Base-by-base conservation (phyloP, 2,797 vertebrate species). In the Labroides dimidiatus region DNA sequence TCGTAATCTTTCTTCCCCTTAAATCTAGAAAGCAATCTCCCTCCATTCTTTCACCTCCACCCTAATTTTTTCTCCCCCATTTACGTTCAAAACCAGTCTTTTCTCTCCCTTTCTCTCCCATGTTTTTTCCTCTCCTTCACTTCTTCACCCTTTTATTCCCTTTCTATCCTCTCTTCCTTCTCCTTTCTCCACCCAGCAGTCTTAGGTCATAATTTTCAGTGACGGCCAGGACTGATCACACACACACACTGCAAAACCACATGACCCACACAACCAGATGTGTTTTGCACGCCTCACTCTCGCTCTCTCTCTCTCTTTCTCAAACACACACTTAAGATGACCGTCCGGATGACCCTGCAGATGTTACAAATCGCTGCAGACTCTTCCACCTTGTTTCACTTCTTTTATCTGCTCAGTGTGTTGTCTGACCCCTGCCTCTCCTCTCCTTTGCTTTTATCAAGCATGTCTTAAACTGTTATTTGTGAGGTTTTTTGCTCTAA, bases 191-290 rank as follows among this genome's bases (percentile, higher is more conserved):
- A 7, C 42, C 57, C 48, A 33, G 2, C 45, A 37, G 51, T n/a
- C 66, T 57, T 58, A 44, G 6, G 17, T 44, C 60, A 51, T 69
- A 44, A 55, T 65, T n/a, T 57, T 49, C 14, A 65, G 24, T 55
- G 12, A 72, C 17, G n/a, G 43, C 59, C 61, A 66, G 47, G 50
- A 20, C 48, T 62, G 54, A 62, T 71, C 43, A 27, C 55, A 70
- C 73, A 27, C 55, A 70, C 73, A 37, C 56, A 0, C 64, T 20
- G 45, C 15, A 37, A 52, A 74, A 64, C 60, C 72, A 75, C 77
- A 77, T 63, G 68, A 77, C 75, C 68, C 61, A 50, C 63, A 56
- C 13, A 1, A 16, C 70, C 81, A 84, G 80, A 87, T 87, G 79
- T 67, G 74, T 52, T 66, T 27, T 24, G 37, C 0, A 51, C 15